Conservation (phyloP, 2,797 vertebrate genomes). For the Microchirus variegatus region DNA sequence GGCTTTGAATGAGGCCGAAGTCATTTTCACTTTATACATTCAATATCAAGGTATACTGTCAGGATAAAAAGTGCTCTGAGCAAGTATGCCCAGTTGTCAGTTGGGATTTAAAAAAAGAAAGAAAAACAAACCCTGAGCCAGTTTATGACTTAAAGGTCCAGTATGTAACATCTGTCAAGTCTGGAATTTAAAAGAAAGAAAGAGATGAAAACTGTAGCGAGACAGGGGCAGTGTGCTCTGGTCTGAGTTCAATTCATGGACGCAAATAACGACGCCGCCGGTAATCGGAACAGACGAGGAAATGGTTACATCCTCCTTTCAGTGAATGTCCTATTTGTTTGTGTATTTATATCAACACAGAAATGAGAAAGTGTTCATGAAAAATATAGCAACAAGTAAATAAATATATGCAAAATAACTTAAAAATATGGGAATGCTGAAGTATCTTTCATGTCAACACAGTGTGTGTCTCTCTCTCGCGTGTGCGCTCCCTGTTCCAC, state of each 20-base stretch:
- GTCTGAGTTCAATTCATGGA: conserved; percentile 38
- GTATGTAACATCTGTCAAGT: no score
- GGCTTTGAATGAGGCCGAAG: conserved; percentile 20
- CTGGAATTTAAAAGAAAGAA: no score
- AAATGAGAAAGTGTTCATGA: not conserved
- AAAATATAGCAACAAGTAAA: not conserved
- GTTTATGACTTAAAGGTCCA: no score
- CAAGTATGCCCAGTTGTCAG: not conserved
- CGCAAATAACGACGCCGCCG: conserved; percentile 50
- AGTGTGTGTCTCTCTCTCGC: not conserved
- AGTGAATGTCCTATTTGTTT: conserved; percentile 12
- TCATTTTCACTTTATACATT: conserved; percentile 21
- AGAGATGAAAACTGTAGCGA: conserved; percentile 22
- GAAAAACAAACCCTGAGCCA: not conserved
- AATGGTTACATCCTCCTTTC: conserved; percentile 33
- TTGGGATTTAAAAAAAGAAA: not conserved
- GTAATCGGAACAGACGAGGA: conserved; percentile 39
- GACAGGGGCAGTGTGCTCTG: conserved; percentile 21
- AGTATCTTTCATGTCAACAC: conserved; percentile 41
- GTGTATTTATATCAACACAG: not conserved
- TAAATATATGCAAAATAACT: conserved; percentile 4
- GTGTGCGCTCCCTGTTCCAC: conserved; percentile 21
- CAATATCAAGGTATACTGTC: conserved; percentile 27
- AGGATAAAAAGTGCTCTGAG: not conserved
- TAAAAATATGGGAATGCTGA: conserved; percentile 21